Percentiles rank a stretch among this genome's conserved stretches.
These are phyloP conservation scores for Amia ocellicauda DNA, from an alignment of 2,113 vertebrate species.

Conservation along the genomic window DNA sequence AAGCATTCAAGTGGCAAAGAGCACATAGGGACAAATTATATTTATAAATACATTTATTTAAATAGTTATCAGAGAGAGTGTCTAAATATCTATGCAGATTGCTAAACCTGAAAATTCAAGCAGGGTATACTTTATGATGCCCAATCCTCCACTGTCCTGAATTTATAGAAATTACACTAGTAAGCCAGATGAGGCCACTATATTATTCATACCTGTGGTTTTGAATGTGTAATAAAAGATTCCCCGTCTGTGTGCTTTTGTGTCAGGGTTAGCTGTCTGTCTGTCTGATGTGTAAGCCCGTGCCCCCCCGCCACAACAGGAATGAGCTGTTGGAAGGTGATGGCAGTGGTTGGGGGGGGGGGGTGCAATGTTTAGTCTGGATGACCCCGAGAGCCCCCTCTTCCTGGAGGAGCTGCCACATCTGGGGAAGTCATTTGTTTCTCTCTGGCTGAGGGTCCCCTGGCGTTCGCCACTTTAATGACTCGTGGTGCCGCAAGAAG, in stretches of 20 bases:
- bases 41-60: no score
- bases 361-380: slow-evolving; percentile 58
- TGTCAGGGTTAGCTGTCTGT: slow-evolving; percentile 22
- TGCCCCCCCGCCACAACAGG: background rate
- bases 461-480: slow-evolving; percentile 80
- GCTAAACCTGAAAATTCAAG: no score
- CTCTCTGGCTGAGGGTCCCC: slow-evolving; percentile 69
- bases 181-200: no score
- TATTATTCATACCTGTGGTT: no score
- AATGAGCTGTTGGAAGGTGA: background rate
- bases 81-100: no score
- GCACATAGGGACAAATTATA: no score
- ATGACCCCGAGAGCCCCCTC: slow-evolving; percentile 70
- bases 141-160: no score
- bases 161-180: no score
- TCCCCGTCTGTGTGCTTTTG: slow-evolving; percentile 40
- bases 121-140: no score
- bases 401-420: slow-evolving; percentile 85
- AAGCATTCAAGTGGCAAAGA: no score
- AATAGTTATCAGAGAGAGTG: no score
- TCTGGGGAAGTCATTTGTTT: slow-evolving; percentile 89
- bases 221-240: no score
- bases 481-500: slow-evolving; percentile 86
- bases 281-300: slow-evolving; percentile 21
- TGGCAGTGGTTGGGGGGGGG: slow-evolving; percentile 51